Percentiles rank a stretch among this genome's conserved stretches.
These are phyloP conservation scores for Eupithecia subfuscata DNA, from an alignment of 2,888 invertebrate species.

Conservation along the genomic window DNA sequence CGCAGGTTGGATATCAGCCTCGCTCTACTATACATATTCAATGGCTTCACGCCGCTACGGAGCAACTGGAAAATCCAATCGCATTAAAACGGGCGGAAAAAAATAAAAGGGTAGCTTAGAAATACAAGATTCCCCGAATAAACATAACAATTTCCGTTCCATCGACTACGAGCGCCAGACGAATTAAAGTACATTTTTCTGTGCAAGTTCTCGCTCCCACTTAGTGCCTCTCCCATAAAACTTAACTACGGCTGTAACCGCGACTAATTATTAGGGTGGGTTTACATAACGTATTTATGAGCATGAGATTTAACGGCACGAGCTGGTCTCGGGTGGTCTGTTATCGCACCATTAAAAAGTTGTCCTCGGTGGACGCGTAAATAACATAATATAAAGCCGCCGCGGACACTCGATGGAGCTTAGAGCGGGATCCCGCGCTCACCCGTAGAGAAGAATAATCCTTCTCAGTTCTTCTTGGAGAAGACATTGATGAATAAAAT, in stretches of 20 bases:
- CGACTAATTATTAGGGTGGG: slow-evolving; percentile 84
- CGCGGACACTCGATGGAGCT: slow-evolving; percentile 49
- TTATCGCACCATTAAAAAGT: slow-evolving; percentile 83
- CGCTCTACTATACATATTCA: slow-evolving; percentile 69
- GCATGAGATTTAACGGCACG: slow-evolving; percentile 79
- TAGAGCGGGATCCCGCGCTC: slow-evolving; percentile 12
- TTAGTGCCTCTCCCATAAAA: slow-evolving; percentile 75
- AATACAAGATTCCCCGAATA: slow-evolving; percentile 71
- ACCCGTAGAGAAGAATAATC: slow-evolving; percentile 7
- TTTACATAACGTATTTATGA: slow-evolving; percentile 84
- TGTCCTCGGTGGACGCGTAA: slow-evolving; percentile 79
- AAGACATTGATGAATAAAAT: neutral
- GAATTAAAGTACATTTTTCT: slow-evolving; percentile 82
- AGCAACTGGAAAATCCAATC: slow-evolving; percentile 68
- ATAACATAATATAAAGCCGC: slow-evolving; percentile 74
- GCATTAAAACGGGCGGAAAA: slow-evolving; percentile 70
- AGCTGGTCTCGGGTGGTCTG: slow-evolving; percentile 80
- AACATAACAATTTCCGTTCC: slow-evolving; percentile 79
- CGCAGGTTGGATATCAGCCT: slow-evolving; percentile 62
- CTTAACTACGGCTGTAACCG: slow-evolving; percentile 81
- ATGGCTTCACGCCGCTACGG: slow-evolving; percentile 57
- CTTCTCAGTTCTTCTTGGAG: neutral
- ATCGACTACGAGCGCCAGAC: slow-evolving; percentile 74
- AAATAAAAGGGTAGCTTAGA: slow-evolving; percentile 66
- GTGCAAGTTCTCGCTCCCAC: slow-evolving; percentile 64